phyloP scores from a whole-genome alignment of 2,888 invertebrate species.

The Trichopria drosophilae region DNA sequence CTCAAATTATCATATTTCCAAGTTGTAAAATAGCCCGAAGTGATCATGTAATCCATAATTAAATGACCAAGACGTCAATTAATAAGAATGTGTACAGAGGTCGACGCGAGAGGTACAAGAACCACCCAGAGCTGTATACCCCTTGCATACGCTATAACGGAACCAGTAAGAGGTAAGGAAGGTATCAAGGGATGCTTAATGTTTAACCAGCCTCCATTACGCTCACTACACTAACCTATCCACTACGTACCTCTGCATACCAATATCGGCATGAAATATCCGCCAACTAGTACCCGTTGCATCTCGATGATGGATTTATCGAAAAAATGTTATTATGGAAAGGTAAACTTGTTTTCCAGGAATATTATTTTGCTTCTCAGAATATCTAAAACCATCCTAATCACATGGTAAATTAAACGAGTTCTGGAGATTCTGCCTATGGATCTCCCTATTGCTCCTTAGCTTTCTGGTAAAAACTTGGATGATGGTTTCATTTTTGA shows the following conservation, averaged over 20 bases:
- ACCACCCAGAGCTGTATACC: slow-evolving; percentile 44
- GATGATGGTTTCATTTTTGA: too few species aligned
- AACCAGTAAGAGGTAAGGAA: slow-evolving; percentile 52
- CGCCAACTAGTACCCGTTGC: slow-evolving; percentile 29
- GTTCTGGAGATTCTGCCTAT: too few species aligned
- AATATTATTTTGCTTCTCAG: too few species aligned
- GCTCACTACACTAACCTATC: slow-evolving; percentile 38
- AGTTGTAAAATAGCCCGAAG: slow-evolving; percentile 3
- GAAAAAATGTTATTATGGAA: too few species aligned
- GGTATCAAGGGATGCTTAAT: slow-evolving; percentile 57
- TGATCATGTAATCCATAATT: slow-evolving; percentile 47
- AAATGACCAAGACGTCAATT: slow-evolving; percentile 53
- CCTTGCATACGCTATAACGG: slow-evolving; percentile 48
- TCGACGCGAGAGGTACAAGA: slow-evolving; percentile 38
- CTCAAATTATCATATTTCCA: slow-evolving; percentile 20
- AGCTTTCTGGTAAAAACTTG: too few species aligned
- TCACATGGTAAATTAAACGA: too few species aligned
- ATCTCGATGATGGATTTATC: too few species aligned
- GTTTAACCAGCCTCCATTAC: slow-evolving; percentile 58
- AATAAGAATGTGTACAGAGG: slow-evolving; percentile 57
- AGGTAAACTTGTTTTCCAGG: too few species aligned
- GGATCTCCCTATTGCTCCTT: too few species aligned
- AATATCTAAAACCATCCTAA: too few species aligned
- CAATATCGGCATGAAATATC: slow-evolving; percentile 39
- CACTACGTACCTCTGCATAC: slow-evolving; percentile 21